These are phyloP conservation scores for Intellagama lesueurii DNA, from an alignment of 2,797 vertebrate species.

Conservation along the genomic window DNA sequence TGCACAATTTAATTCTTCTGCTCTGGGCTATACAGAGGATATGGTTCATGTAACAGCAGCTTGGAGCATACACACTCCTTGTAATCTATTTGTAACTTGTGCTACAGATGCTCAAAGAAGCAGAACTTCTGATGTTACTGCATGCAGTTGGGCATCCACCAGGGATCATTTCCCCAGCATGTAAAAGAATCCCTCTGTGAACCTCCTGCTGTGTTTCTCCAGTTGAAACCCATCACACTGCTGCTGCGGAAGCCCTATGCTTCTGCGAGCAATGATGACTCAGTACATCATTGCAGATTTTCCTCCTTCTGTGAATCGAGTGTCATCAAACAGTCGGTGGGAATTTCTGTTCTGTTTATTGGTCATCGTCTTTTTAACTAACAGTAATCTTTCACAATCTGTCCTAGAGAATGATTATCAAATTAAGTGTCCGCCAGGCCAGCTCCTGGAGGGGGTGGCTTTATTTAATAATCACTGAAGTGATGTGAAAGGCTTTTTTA, in stretches of 20 bases:
- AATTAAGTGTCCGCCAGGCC: background rate
- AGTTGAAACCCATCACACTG: slow-evolving; percentile 56
- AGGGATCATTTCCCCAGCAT: slow-evolving; percentile 68
- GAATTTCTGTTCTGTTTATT: slow-evolving; percentile 46
- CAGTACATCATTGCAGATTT: slow-evolving; percentile 38
- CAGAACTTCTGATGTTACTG: slow-evolving; percentile 52
- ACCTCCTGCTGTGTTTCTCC: slow-evolving; percentile 45
- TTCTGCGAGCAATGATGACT: slow-evolving; percentile 47
- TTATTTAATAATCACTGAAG: slow-evolving; percentile 13
- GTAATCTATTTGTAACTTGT: slow-evolving; percentile 53
- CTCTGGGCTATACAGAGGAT: slow-evolving; percentile 62
- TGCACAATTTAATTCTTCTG: slow-evolving; percentile 65
- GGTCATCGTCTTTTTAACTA: background rate
- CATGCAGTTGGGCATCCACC: slow-evolving; percentile 52
- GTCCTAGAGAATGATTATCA: background rate
- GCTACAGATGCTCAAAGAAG: slow-evolving; percentile 54
- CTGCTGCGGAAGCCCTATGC: slow-evolving; percentile 52
- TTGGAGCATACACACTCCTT: slow-evolving; percentile 41
- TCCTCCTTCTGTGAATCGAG: slow-evolving; percentile 29
- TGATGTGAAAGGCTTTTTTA: background rate
- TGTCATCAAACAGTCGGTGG: background rate
- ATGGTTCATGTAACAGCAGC: slow-evolving; percentile 64
- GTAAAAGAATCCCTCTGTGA: slow-evolving; percentile 54
- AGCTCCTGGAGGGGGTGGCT: background rate
- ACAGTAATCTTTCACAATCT: slow-evolving; percentile 1